Percentiles rank a stretch among this genome's conserved stretches.
Conservation (phyloP, 2,888 invertebrate genomes). For the Callyntrura sp. region DNA sequence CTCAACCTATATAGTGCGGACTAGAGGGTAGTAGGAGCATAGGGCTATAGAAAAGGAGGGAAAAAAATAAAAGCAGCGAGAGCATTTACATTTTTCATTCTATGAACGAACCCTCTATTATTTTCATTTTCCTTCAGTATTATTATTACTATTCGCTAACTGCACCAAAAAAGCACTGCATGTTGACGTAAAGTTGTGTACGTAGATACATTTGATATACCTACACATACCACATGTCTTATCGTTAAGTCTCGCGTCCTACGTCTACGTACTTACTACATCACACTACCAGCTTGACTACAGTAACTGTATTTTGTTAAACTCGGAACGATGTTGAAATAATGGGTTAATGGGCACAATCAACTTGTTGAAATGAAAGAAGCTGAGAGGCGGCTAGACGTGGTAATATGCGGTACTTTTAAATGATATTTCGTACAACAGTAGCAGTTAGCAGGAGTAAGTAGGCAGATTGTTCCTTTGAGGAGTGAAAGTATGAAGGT, state of each 20-base stretch:
- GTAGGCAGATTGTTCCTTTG: not conserved
- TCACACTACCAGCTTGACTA: no score
- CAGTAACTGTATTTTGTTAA: not conserved
- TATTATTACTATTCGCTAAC: constrained; percentile 35
- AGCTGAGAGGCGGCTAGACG: not conserved
- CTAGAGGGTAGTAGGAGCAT: no score
- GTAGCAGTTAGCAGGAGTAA: no score
- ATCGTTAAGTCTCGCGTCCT: no score
- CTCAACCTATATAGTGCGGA: no score
- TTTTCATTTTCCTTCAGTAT: not conserved
- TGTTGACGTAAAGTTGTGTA: no score
- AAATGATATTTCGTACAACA: no score
- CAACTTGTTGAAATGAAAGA: constrained; percentile 21
- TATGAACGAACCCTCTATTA: constrained; percentile 4
- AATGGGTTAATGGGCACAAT: constrained; percentile 18
- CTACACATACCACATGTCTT: no score
- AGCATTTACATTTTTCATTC: constrained; percentile 14
- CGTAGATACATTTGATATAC: no score
- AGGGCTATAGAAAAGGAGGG: no score
- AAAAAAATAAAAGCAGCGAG: not conserved
- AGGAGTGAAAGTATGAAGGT: constrained; percentile 4
- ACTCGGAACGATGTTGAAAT: not conserved
- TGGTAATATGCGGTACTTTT: no score
- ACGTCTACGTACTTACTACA: no score
- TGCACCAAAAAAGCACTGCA: constrained; percentile 9